Evolutionary conservation across 1,140 invertebrate species (phyloP).

Genomic region (Dryas iulia): DNA sequence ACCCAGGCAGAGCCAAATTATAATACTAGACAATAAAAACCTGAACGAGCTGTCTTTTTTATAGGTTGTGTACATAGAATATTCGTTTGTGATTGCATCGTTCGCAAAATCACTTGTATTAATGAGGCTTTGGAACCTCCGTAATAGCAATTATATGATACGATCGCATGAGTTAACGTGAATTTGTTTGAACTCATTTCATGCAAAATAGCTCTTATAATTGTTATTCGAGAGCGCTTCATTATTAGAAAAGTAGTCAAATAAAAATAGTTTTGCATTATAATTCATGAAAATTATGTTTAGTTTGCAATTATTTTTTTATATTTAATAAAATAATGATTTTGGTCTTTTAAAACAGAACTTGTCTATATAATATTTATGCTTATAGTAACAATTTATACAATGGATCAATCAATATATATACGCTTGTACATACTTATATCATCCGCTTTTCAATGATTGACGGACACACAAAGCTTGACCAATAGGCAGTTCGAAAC

Average conservation of each 20-base stretch:
- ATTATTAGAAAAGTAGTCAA: neutral
- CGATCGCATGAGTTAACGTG: constrained; percentile 16
- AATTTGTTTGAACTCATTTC: constrained; percentile 14
- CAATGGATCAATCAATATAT: too few relatives aligned
- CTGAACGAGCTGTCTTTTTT: neutral
- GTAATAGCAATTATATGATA: constrained; percentile 26
- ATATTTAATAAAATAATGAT: too few relatives aligned
- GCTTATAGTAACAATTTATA: too few relatives aligned
- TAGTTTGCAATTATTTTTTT: too few relatives aligned
- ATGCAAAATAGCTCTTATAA: neutral
- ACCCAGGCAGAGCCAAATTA: too few relatives aligned
- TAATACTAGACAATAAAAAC: neutral
- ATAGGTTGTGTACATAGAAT: constrained; percentile 13
- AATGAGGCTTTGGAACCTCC: constrained; percentile 23
- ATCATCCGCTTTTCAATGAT: too few relatives aligned
- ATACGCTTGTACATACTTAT: too few relatives aligned
- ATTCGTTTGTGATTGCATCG: constrained; percentile 24
- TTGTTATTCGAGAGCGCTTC: neutral
- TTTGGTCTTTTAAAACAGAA: too few relatives aligned
- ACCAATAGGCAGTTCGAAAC: too few relatives aligned
- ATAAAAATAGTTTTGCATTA: neutral
- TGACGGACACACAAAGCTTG: too few relatives aligned
- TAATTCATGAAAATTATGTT: too few relatives aligned
- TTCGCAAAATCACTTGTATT: constrained; percentile 24
- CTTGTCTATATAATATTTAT: too few relatives aligned